Conservation (phyloP, 2,113 vertebrate genomes). For the Cyanoliseus patagonus region DNA sequence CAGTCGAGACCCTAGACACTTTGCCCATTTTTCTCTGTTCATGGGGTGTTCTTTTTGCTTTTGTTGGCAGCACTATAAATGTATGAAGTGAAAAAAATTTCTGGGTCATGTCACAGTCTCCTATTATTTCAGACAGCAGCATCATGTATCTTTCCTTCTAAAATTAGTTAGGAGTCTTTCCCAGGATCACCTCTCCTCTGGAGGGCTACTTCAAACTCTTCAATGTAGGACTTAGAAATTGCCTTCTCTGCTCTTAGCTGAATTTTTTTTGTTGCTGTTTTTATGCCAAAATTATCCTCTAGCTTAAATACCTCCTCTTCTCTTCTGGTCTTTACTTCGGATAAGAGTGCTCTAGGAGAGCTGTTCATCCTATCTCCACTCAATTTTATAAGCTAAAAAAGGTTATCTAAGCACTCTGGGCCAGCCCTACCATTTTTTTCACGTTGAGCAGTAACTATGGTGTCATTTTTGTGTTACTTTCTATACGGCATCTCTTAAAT, state of each 20-base stretch:
- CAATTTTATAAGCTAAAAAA: background rate
- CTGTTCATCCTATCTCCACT: background rate
- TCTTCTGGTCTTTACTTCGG: background rate
- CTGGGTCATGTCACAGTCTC: slow-evolving; percentile 35
- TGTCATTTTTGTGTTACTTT: background rate
- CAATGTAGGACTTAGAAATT: background rate
- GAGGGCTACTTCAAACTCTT: background rate
- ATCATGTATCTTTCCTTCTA: slow-evolving; percentile 43
- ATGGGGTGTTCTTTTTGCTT: background rate
- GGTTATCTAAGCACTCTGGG: background rate
- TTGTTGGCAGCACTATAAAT: slow-evolving; percentile 7
- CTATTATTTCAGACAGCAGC: slow-evolving; percentile 32
- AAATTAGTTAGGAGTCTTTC: slow-evolving; percentile 7
- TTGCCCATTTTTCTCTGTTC: background rate
- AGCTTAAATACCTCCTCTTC: background rate
- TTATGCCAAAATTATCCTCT: background rate
- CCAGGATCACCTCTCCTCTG: background rate
- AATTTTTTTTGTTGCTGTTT: background rate
- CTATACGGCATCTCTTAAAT: background rate
- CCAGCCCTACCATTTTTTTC: background rate
- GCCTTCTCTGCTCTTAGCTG: background rate
- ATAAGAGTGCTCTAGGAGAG: background rate
- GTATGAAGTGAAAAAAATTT: slow-evolving; percentile 32
- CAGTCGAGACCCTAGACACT: background rate
- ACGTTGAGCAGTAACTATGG: background rate